Evolutionary conservation across 2,888 invertebrate species (phyloP), one percentile per base, ranked within the genome.

Genomic region (Lasioglossum calceatum): DNA sequence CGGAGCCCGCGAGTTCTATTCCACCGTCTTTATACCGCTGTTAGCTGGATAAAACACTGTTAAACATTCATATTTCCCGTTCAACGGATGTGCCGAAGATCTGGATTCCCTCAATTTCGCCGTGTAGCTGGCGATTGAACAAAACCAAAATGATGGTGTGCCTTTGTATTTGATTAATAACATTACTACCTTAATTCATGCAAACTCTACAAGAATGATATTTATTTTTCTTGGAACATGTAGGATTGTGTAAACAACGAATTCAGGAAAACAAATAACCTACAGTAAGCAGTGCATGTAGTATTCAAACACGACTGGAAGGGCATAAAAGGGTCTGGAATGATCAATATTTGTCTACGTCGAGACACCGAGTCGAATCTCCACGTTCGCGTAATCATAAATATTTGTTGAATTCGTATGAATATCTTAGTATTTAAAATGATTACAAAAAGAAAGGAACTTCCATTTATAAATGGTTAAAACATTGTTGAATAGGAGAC

Each of bases 291-390:
- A 64, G 16, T 39, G 23, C 67, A 39, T 39, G 36, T 36, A 23
- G 67, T 36, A 67, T 67, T 67, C 32, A 67, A 67, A 67, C 36
- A 36, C 23, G 23, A 39, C 36, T 23, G 23, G 36, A 39, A 64
- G 32, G 64, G 64, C 64, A 64, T 32, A 64, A 64, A 64, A 64
- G 64, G 64, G 64, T 16, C 64, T 16, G 32, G 64, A 32, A 32
- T 64, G 32, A 64, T 64, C 64, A 64, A 64, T 64, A 64, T 64
- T 64, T 64, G 61, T 64, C 61, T 32, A 64, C 16, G 61, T 27
- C 61, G 61, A 32, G 61, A 5, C 14, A 64, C 7, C 0, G 32
- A 64, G 32, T 2, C 64, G 32, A 64, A 64, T 64, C 32, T 64
- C 32, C 16, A 0, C 16, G 32, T 64, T 64, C 32, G 2, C 64